Conservation (phyloP, 2,888 invertebrate species). For the Caradrina kadenii region DNA sequence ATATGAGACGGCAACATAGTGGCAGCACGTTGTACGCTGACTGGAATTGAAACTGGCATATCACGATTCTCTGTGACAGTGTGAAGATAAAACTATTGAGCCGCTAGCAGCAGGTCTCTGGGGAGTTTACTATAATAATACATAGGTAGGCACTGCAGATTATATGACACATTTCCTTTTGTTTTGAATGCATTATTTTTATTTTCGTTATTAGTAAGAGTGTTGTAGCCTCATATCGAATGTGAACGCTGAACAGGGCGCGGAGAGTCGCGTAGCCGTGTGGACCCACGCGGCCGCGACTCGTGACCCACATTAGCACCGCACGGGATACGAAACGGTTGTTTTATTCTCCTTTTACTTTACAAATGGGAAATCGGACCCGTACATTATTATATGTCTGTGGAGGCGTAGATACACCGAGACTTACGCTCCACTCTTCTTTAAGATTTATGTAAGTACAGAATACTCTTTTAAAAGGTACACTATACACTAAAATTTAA, state of each 20-base stretch:
- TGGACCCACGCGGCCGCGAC: constrained; percentile 30
- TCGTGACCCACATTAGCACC: constrained; percentile 72
- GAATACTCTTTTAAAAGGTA: constrained; percentile 39
- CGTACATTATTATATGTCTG: constrained; percentile 75
- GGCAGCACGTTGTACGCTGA: neutral
- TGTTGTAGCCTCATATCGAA: constrained; percentile 56
- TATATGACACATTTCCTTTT: too few relatives aligned
- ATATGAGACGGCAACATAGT: constrained; percentile 9
- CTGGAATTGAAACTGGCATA: constrained; percentile 3
- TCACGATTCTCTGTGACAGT: neutral
- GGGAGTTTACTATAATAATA: constrained; percentile 47
- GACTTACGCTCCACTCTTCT: constrained; percentile 54
- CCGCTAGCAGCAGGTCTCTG: constrained; percentile 68
- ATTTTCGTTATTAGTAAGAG: constrained; percentile 33
- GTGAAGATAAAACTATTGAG: constrained; percentile 21
- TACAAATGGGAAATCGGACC: constrained; percentile 79
- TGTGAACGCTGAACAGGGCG: constrained; percentile 5
- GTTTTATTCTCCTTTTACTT: constrained; percentile 76
- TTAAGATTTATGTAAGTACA: constrained; percentile 61
- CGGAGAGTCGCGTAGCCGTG: constrained; percentile 47
- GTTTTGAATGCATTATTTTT: neutral
- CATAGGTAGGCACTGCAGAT: too few relatives aligned
- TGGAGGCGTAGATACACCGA: constrained; percentile 44
- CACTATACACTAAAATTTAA: constrained; percentile 49
- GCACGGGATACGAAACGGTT: constrained; percentile 69